Evolutionary conservation across 2,113 vertebrate genomes (phyloP).

Genomic region (Trematocara macrostoma): DNA sequence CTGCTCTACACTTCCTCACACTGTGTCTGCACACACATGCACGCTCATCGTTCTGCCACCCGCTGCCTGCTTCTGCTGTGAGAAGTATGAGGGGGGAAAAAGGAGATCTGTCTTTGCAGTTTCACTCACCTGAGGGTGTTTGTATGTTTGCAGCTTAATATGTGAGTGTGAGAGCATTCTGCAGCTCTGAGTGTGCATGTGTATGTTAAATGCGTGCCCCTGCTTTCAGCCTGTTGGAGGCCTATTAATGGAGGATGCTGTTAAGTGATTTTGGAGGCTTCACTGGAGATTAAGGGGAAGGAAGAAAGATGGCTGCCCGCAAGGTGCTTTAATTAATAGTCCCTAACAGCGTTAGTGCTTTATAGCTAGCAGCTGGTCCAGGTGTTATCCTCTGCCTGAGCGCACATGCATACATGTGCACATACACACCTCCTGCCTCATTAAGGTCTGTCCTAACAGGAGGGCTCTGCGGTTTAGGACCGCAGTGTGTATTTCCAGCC

Average conservation of each 20-base stretch:
- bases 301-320: constrained; percentile 52
- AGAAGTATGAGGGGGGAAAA: constrained; percentile 1
- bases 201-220: background rate
- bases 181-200: background rate
- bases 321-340: constrained; percentile 63
- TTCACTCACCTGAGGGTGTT: constrained; percentile 38
- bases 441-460: constrained; percentile 50
- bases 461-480: constrained; percentile 40
- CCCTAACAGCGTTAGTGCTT: constrained; percentile 48
- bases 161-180: constrained; percentile 20
- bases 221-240: constrained; percentile 21
- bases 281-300: constrained; percentile 52
- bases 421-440: constrained; percentile 46
- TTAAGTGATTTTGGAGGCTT: constrained; percentile 61
- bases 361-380: constrained; percentile 65
- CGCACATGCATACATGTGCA: constrained; percentile 15
- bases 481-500: constrained; percentile 32
- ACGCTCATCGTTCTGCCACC: background rate
- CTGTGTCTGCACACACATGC: background rate
- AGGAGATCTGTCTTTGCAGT: background rate
- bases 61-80: constrained; percentile 7
- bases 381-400: constrained; percentile 49
- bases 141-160: constrained; percentile 23
- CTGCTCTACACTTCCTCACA: constrained; percentile 6
- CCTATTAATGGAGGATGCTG: constrained; percentile 60